Evolutionary conservation across 2,888 invertebrate genomes (phyloP), one percentile per base, ranked within the genome.

Genomic region (Pemphredon lugubris): DNA sequence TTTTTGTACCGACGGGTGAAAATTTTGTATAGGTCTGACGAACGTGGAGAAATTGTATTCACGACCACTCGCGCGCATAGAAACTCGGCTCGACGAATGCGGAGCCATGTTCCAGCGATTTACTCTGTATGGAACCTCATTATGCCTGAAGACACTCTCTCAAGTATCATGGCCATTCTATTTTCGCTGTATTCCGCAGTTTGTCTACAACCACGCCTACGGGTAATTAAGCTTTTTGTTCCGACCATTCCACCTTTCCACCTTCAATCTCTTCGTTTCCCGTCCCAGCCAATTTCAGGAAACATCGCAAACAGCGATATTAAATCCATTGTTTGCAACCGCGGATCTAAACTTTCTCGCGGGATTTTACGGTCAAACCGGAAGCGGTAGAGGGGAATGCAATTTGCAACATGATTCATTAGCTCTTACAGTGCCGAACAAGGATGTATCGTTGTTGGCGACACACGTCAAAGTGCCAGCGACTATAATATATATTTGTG

Each of bases 191-290:
- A 54, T 51, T 32, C 58, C 14, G 44, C 55, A 55, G 73, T 54
- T 64, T 45, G 50, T 70, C 45, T 21, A 70, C 66, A 60, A 66
- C 40, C 50, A 21, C 48, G 48, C 73, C 55, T 20, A 42, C 30
- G 53, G 60, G 68, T 74, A 79, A 81, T 79, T 77, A 74, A 73
- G 65, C 81, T 69, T 79, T 81, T 80, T 73, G 73, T 81, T 79
- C 65, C 69, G n/a, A 44, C 26, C 45, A 50, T 48, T 42, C 20
- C 14, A 37, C 9, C 21, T 40, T 26, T n/a, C 48, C 53, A 14
- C 32, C 23, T 60, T 32, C 66, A 9, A 45, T 45, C 45, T 11
- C 44, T 21, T 14, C 50, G 18, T 30, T 23, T 34, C 23, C 20
- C 32, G n/a, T 44, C 44, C 20, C 23, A 5, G 16, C 0, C 11